Evolutionary conservation across 1,140 invertebrate species (phyloP), one percentile per base, ranked within the genome.

Genomic region (Coelopa frigida): DNA sequence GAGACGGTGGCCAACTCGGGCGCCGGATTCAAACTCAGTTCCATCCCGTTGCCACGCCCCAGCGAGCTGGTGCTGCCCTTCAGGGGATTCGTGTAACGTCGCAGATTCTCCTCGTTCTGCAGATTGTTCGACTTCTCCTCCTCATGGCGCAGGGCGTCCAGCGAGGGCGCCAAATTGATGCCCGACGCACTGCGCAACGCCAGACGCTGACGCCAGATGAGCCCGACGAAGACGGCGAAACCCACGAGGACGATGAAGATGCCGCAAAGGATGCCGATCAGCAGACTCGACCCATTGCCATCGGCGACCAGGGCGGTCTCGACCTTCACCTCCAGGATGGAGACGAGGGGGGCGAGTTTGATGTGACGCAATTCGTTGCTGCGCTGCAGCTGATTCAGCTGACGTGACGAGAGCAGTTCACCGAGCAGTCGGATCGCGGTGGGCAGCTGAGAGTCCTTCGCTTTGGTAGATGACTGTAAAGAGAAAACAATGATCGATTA

Each of bases 121-220:
- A 90, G 71, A 63, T 92, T 92, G 58, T 90, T 90, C 0, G 85
- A 87, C 58, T 90, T 89, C 56, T 90, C 87, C 64, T 89, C 84
- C 54, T 86, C 83, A 50, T 84, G 80, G 11, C 83, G 75, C 54
- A 71, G 75, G 55, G 73, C 78, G 52, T 71, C 77, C 53, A 74
- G 73, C 55, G 64, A 75, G 56, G 48, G 74, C 53, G 75, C 75
- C 39, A 76, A 56, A 55, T 76, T 75, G 29, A 75, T 68, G 15
- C 73, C 68, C 33, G 76, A 68, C 53, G 76, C 46, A 62, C 71
- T 63, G 62, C 76, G 54, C 61, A 78, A 55, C 58, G 73, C 65
- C 63, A 77, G 42, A 45, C 78, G 63, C 48, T 78, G 73, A 41
- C 77, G 66, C 60, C 77, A 64, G 52, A 79, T 68, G 15, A 78